These are phyloP conservation scores for Drosophila athabasca DNA, from an alignment of 1,140 invertebrate genomes.

Conservation along the genomic window DNA sequence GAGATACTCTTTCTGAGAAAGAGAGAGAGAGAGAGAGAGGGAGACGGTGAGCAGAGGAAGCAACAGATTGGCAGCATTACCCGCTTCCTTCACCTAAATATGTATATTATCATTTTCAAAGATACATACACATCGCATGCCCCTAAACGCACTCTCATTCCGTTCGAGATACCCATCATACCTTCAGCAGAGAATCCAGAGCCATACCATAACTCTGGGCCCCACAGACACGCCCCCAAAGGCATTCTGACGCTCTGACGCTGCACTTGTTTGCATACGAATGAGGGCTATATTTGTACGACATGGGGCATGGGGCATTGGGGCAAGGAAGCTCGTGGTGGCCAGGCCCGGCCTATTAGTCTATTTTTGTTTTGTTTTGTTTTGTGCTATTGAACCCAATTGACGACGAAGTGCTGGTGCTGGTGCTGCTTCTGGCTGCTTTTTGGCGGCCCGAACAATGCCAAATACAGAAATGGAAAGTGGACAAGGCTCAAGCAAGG, in stretches of 20 bases:
- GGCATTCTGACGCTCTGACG: conserved; percentile 19
- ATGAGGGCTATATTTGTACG: conserved; percentile 69
- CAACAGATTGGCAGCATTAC: no score
- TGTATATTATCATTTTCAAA: background rate
- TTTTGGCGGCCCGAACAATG: no score
- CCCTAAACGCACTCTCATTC: background rate
- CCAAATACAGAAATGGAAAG: conserved; percentile 56
- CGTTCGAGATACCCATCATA: conserved; percentile 26
- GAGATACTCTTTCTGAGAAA: conserved; percentile 13
- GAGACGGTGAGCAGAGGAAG: no score
- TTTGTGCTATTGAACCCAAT: conserved; percentile 77
- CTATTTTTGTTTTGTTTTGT: conserved; percentile 59
- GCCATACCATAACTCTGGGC: conserved; percentile 2
- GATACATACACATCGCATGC: background rate
- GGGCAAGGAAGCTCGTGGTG: conserved; percentile 30
- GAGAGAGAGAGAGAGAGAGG: no score
- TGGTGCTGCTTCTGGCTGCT: no score
- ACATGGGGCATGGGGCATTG: background rate
- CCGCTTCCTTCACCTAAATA: no score
- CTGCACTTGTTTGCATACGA: conserved; percentile 76
- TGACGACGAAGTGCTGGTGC: conserved; percentile 12
- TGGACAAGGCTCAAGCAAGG: background rate
- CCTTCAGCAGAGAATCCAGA: conserved; percentile 16
- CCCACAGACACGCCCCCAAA: conserved; percentile 46
- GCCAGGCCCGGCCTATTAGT: conserved; percentile 57